Conservation (phyloP, 1,140 invertebrate genomes). For the Lepidurus couesii region DNA sequence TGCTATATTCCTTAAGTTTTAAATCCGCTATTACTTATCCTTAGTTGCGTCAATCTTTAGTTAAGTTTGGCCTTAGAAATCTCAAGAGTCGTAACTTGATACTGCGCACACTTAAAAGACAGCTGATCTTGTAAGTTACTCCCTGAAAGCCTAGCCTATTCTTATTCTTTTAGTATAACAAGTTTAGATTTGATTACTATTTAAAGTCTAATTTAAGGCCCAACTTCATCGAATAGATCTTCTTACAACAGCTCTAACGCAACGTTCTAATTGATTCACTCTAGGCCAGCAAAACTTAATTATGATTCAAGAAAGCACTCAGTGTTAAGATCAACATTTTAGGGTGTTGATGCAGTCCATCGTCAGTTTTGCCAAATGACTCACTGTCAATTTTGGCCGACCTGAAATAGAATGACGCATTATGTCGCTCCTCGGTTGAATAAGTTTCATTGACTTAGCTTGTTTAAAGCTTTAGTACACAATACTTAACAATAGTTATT, state of each 20-base stretch:
- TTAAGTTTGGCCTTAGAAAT: not conserved
- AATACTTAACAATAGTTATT: no score
- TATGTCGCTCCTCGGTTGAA: not conserved
- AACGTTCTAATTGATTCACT: not conserved
- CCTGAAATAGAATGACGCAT: slow-evolving; percentile 15
- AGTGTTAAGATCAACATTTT: not conserved
- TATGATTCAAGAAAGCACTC: not conserved
- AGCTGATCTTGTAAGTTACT: not conserved
- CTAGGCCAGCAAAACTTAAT: not conserved
- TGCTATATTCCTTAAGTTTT: not conserved
- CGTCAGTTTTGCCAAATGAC: not conserved
- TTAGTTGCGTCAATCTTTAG: not conserved
- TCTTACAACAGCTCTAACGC: not conserved
- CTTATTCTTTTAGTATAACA: no score
- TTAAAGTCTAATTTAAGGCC: no score
- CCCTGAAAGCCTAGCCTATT: not conserved
- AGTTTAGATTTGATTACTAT: not conserved
- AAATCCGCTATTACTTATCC: not conserved
- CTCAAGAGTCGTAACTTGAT: not conserved
- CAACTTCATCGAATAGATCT: no score
- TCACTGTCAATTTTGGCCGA: not conserved
- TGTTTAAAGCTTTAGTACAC: not conserved
- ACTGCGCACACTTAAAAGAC: not conserved
- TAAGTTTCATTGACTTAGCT: not conserved
- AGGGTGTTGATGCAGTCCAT: no score